Base-by-base conservation (phyloP, 2,113 vertebrate species). In the Eptatretus burgeri region DNA sequence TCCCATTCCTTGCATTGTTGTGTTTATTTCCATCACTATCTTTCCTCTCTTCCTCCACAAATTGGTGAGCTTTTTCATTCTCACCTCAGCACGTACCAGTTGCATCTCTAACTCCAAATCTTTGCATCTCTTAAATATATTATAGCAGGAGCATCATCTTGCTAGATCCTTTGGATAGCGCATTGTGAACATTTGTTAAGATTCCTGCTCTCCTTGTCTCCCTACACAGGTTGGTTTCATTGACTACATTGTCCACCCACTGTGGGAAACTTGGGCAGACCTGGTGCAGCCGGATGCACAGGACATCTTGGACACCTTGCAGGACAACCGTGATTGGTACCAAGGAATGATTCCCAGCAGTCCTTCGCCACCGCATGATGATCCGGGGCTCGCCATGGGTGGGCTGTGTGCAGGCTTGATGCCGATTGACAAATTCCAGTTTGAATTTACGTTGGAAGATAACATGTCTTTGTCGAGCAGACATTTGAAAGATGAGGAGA, bases 281-380 rank as follows among this genome's bases (percentile, higher is more conserved):
- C 81, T 98, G 17, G 91, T 98, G 51, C 87, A 95, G 69, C 91
- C 89, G 0, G 91, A 95, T 5, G 91, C 89, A 73, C 89, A 95
- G 74, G 89, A 93, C 74, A 94, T 95, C 72, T 74, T 98, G 72
- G 89, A 95, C 77, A 93, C 82, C 11, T 73, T 98, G 73, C 87
- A 98, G 72, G 89, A 98, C 77, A 98, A 98, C 76, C 78, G 91
- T 70, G 91, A 98, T 73, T 98, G 86, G 86, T 98, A 98, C 75
- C 89, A 95, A 79, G 93, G 89, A 83, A 98, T 87, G 81, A 98
- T 98, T 71, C 91, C 91, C 67, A 85, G 93, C 70, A 98, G 91
- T 74, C 91, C 91, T 9, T 94, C 86, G 63, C 91, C 89, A 16
- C 75, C 80, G 1, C 77, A 83, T 50, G 89, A 87, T 52, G 84